Evolutionary conservation across 2,113 vertebrate genomes (phyloP).

Genomic region (Scopus umbretta): DNA sequence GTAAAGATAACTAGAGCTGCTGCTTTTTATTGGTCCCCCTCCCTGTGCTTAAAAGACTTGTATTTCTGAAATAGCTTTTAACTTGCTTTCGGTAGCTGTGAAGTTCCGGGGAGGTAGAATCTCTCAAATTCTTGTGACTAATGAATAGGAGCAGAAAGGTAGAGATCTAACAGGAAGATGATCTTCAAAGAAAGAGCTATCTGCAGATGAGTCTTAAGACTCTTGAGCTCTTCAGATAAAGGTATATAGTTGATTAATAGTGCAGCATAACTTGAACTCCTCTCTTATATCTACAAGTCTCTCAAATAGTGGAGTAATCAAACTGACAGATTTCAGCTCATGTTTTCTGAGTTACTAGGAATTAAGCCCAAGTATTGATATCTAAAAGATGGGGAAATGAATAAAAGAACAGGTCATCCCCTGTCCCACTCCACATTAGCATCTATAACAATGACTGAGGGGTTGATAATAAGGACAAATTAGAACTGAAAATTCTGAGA

Average conservation of each 20-base stretch:
- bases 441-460: neutral
- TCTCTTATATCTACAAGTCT: neutral
- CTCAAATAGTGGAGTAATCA: neutral
- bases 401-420: neutral
- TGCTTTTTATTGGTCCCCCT: neutral
- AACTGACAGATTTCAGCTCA: neutral
- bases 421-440: neutral
- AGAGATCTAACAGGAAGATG: neutral
- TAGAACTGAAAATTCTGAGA: neutral
- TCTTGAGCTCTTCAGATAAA: neutral
- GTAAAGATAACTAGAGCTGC: neutral
- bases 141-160: neutral
- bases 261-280: neutral
- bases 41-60: neutral
- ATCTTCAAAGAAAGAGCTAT: neutral
- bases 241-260: neutral
- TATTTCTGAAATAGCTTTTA: conserved; percentile 14
- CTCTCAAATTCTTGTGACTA: neutral
- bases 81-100: neutral
- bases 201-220: neutral
- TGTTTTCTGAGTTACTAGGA: neutral
- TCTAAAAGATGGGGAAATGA: neutral
- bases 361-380: neutral
- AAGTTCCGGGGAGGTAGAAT: neutral
- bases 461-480: neutral